Evolutionary conservation across 2,888 invertebrate species (phyloP), one percentile per base, ranked within the genome.

Genomic region (Hypsopygia costalis): DNA sequence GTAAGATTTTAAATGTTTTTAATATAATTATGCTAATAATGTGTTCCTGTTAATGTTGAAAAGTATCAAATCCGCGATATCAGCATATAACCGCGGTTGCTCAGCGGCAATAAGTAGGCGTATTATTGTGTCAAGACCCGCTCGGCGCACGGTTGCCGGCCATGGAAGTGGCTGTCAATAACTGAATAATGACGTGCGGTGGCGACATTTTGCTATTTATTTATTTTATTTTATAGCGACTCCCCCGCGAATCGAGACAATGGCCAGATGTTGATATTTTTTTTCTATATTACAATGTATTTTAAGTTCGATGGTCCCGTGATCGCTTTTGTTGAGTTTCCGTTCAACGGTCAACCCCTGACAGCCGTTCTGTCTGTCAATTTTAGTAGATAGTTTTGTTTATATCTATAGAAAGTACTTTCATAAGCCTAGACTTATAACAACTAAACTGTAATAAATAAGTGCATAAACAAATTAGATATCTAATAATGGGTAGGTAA

Each of bases 111-210:
- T 82, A 83, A 87, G 81, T 85, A 87, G 87, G 87, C 86, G 86
- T 86, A 86, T 83, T 87, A 81, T 87, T 82, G 78, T 81, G 67
- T 63, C 58, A 31, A 38, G 52, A 61, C 62, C 58, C 54, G 54
- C 51, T 16, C 47, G 47, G 53, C 56, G 47, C 50, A 44, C 54
- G 52, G 47, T 16, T 16, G 16, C 16, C 59, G 44, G 54, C 68
- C 47, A 58, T 81, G 85, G 86, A 86, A 86, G 86, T 87, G 78
- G 72, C 81, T 87, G 87, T 86, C 87, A 86, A 85, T 86, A 83
- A 75, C 74, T 82, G 83, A 86, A 87, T 86, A 82, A 86, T 82
- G 85, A 83, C 77, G 87, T 86, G 87, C 85, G 87, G 87, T 82
- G 77, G 71, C 74, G 74, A 73, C 80, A 72, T 83, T 86, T 83